A percentile compares a stretch with the other conserved stretches of the same genome.
These are phyloP conservation scores for Dascyllus trimaculatus DNA, from an alignment of 2,113 vertebrate species.

Conservation along the genomic window DNA sequence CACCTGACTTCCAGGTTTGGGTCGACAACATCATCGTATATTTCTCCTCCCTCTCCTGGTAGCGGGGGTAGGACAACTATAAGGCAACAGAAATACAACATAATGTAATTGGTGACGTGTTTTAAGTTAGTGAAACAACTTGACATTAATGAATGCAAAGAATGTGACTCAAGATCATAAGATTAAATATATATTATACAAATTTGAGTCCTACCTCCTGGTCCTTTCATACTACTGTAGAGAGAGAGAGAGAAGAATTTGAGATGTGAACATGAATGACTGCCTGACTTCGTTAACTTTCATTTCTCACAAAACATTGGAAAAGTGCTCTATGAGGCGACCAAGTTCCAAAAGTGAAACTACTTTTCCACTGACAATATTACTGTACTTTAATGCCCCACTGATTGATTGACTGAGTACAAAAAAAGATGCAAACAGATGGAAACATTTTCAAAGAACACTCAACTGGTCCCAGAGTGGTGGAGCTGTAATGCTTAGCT, in stretches of 20 bases:
- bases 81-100: conserved; percentile 25
- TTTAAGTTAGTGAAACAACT: too few relatives aligned
- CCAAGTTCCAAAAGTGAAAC: neutral
- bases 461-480: neutral
- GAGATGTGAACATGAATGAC: conserved; percentile 6
- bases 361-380: neutral
- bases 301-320: neutral
- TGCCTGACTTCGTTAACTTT: conserved; percentile 4
- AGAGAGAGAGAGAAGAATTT: conserved; percentile 56
- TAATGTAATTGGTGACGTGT: neutral
- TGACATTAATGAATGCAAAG: neutral
- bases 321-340: neutral
- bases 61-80: conserved; percentile 85
- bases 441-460: neutral
- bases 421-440: neutral
- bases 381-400: neutral
- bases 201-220: conserved; percentile 86
- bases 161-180: neutral
- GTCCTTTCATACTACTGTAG: conserved; percentile 76
- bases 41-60: conserved; percentile 84
- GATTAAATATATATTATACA: neutral
- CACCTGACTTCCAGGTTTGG: conserved; percentile 84
- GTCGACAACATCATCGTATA: conserved; percentile 92
- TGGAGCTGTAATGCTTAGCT: too few relatives aligned
- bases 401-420: neutral